Evolutionary conservation across 2,113 vertebrate genomes (phyloP), one percentile per base, ranked within the genome.

Genomic region (Petrocephalus zakoni): DNA sequence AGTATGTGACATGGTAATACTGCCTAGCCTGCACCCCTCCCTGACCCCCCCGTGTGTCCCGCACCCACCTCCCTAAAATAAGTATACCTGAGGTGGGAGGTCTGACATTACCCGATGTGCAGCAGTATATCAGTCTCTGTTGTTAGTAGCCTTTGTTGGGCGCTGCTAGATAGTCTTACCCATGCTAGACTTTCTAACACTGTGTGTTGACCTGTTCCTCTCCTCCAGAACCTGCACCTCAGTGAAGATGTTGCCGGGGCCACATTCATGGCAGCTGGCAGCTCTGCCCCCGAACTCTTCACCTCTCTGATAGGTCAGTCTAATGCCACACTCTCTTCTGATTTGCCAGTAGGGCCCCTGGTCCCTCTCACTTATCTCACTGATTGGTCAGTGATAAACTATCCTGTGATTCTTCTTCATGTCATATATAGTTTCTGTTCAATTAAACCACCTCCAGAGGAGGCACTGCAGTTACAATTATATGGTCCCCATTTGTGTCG

Each of bases 201-300:
- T 29, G 55, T 85, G 34, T 25, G 13, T 21, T 75, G 15, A 42
- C 10, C 10, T 89, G 15, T 88, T 52, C 56, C 11, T 64, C 25
- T 52, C 1, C 34, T 64, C 21, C 88, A 96, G 95, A 96, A 96
- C 90, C 94, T 96, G 91, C 94, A 95, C 21, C 93, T 96, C 89
- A 96, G 95, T 90, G 95, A 96, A 88, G 95, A 96, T 92, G 95
- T 96, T 86, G 95, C 95, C 0, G 95, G 95, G 5, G 95, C 95
- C 0, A 96, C 95, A 6, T 96, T 96, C 78, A 96, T 96, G 95
- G 95, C 95, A 53, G 95, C 95, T 68, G 95, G 95, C 90, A 96
- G 95, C 91, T 96, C 95, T 15, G 95, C 95, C 89, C 95, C 95
- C 0, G 95, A 96, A 91, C 95, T 96, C 25, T 96, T 96, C 89